Evolutionary conservation across 2,113 vertebrate genomes (phyloP), one percentile per base, ranked within the genome.

Genomic region (Uria lomvia): DNA sequence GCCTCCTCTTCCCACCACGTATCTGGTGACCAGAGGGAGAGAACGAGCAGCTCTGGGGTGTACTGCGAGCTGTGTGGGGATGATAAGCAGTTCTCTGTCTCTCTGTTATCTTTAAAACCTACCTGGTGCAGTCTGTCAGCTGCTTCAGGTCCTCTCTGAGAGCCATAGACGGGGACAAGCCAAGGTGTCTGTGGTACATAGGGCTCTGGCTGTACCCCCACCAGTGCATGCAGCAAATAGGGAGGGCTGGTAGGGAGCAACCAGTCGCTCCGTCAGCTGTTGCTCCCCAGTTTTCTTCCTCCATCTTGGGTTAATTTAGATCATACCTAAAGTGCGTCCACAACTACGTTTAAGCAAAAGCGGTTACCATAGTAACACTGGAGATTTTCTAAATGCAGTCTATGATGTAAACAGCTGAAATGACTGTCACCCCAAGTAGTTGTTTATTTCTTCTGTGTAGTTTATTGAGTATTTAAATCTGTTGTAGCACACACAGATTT

Each of bases 331-430:
- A 97, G 90, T 77, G 93, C 52, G 89, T 97, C 95, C 97, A 93
- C 92, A 97, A 97, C 95, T 97, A 96, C 40, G 24, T 96, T 98
- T 97, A 97, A 98, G 95, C 58, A 82, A 97, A 97, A 97, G 93
- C 29, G 50, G 97, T 98, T 98, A 82, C 97, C 97, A 98, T 98
- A 88, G 97, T 95, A 98, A 98, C 98, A 90, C 81, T 72, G 94
- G 85, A 96, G 96, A 58, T 94, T 97, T 98, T 97, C 96, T 98
- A 97, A 98, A 97, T 96, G 89, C 89, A 95, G 96, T 27, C 93
- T 91, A 14, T 93, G 91, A 97, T 98, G 92, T 97, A 98, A 98
- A 97, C 92, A 98, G 88, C 94, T 85, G 80, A 97, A 97, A 96
- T 91, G 91, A 95, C 97, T 98, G 52, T 95, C 86, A 96, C 82